Conservation (phyloP, 2,113 vertebrate species). For the Sander lucioperca region DNA sequence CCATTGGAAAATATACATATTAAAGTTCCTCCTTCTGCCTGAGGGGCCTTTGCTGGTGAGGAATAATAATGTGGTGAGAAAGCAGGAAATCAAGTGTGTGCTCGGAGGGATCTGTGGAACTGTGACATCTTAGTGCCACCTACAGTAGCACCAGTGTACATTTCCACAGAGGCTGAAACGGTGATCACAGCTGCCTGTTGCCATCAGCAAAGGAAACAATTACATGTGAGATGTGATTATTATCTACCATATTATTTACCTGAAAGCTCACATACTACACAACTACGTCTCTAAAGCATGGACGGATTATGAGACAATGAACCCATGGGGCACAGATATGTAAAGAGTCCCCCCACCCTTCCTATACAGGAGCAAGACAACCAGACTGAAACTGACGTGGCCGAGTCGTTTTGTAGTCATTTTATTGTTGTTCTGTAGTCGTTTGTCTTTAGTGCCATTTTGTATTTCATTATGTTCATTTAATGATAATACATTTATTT, state of each 20-base stretch:
- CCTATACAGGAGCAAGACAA: background rate
- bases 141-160: conserved; percentile 6
- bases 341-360: background rate
- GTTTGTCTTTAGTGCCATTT: background rate
- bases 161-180: background rate
- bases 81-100: conserved; percentile 10
- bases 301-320: no score
- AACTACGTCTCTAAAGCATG: background rate
- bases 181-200: background rate
- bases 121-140: conserved; percentile 51
- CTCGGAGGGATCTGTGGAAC: background rate
- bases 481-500: no score
- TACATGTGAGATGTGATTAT: background rate
- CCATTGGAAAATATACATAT: conserved; percentile 60
- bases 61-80: conserved; percentile 37
- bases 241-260: background rate
- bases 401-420: no score
- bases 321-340: background rate
- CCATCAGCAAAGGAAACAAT: background rate
- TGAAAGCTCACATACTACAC: background rate
- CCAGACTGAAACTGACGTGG: no score
- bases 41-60: conserved; percentile 31
- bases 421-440: background rate
- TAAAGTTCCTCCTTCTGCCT: conserved; percentile 54
- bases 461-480: background rate